Base-by-base conservation (phyloP, 1,140 invertebrate genomes). In the Dinothrombium tinctorium region DNA sequence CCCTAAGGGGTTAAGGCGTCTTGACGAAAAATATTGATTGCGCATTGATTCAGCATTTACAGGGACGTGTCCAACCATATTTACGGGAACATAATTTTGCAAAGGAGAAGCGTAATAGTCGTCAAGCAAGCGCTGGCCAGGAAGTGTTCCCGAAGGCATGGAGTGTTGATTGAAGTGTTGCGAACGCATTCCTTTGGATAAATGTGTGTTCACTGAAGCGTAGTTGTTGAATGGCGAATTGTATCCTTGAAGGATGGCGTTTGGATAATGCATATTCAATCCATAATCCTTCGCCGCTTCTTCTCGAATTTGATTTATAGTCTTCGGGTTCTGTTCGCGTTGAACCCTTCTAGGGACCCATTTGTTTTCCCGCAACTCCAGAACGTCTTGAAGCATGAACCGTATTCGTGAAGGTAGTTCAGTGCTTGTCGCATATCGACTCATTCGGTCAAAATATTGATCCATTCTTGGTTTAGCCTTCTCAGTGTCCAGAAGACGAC, bases 401-500 rank as follows among this genome's bases (percentile, higher is more conserved):
- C 82, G 74, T 57, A 95, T 92, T 54, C 87, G 73, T 55, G 80
- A 74, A 54, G 81, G 82, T 61, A 94, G 72, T 53, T 87, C 80
- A 55, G 60, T 42, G 57, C 74, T 76, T 49, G 70, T 65, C 50
- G 78, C 74, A 56, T 87, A 69, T 53, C 67, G 66, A 55, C 73
- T 71, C 71, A 95, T 89, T 59, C 83, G 76, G 58, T 73, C 69
- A 68, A 95, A 94, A 66, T 94, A 94, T 68, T 92, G 86, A 64
- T 89, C 75, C 82, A 69, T 66, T 54, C 62, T 59, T 44, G 55
- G 47, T 62, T 73, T 71, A 50, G 75, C 79, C 62, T 76, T 77
- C 63, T 84, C 74, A 61, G 80, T 79, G 69, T 95, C 89, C 63
- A 96, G 69, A 62, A 84, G 77, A 61, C 79, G 77, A 52, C 89